Conservation (phyloP, 2,888 invertebrate species). For the Noctuana brunneofusca region DNA sequence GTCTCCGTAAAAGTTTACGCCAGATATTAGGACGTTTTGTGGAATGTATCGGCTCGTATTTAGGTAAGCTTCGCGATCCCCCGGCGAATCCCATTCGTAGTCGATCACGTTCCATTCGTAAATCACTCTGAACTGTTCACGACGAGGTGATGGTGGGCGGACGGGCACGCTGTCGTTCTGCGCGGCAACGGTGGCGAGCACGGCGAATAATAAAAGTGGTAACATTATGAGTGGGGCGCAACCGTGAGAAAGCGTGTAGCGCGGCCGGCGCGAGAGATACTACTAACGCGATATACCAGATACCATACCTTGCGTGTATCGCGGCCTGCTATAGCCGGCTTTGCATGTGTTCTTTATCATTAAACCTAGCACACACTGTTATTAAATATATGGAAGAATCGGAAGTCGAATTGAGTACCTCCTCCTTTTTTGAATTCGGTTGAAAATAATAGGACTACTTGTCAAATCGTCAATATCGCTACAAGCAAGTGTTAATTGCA, state of each 20-base stretch:
- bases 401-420: too few species aligned
- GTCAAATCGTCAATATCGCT: background rate
- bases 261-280: conserved; percentile 61
- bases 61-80: conserved; percentile 78
- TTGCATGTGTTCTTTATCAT: conserved; percentile 5
- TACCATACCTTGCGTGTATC: conserved; percentile 42
- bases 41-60: conserved; percentile 84
- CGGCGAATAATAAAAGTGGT: conserved; percentile 56
- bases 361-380: background rate
- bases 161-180: conserved; percentile 61
- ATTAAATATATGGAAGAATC: background rate
- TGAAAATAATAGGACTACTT: background rate
- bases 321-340: conserved; percentile 32
- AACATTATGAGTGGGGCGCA: conserved; percentile 55
- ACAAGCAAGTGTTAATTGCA: too few species aligned
- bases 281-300: conserved; percentile 60
- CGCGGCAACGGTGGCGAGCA: conserved; percentile 69
- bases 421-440: too few species aligned
- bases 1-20: conserved; percentile 86
- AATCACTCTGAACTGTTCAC: conserved; percentile 85
- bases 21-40: conserved; percentile 86
- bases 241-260: conserved; percentile 52
- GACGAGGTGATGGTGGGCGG: conserved; percentile 59
- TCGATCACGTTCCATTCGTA: conserved; percentile 89
- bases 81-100: conserved; percentile 85